A percentile compares a stretch with the other conserved stretches of the same genome.
Conservation (phyloP, 2,888 invertebrate genomes). For the Cheilosia variabilis region DNA sequence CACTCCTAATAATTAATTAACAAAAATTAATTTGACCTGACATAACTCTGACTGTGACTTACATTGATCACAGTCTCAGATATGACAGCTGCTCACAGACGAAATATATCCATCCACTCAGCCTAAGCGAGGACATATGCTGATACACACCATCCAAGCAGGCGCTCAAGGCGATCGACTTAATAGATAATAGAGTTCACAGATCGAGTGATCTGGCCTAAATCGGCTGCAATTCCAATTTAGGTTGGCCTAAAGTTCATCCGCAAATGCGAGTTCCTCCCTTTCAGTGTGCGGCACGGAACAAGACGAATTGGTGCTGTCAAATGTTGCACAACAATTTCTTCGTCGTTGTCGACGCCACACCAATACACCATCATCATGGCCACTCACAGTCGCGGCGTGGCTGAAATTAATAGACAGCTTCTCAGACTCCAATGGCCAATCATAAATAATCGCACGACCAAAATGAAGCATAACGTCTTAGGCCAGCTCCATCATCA, state of each 20-base stretch:
- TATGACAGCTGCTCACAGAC: no score
- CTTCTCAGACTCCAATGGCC: conserved; percentile 67
- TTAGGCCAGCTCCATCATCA: conserved; percentile 39
- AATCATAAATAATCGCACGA: conserved; percentile 70
- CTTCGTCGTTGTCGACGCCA: conserved; percentile 8
- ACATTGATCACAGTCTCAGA: no score
- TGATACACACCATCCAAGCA: no score
- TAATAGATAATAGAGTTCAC: no score
- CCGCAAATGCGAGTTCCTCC: not conserved
- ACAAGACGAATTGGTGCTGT: conserved; percentile 69
- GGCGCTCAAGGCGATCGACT: no score
- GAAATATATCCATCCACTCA: no score
- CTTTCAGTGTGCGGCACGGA: conserved; percentile 42
- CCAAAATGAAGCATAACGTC: conserved; percentile 32
- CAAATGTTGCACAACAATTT: conserved; percentile 66
- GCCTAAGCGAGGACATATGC: no score
- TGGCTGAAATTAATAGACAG: conserved; percentile 69
- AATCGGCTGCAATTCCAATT: conserved; percentile 12
- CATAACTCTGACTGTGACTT: no score
- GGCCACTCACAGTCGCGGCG: conserved; percentile 15
- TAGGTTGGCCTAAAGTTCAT: not conserved
- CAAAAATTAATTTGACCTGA: no score
- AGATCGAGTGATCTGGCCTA: conserved; percentile 1
- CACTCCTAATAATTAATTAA: no score
- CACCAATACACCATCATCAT: not conserved